Evolutionary conservation across 2,113 vertebrate genomes (phyloP).

Genomic region (Spea bombifrons): DNA sequence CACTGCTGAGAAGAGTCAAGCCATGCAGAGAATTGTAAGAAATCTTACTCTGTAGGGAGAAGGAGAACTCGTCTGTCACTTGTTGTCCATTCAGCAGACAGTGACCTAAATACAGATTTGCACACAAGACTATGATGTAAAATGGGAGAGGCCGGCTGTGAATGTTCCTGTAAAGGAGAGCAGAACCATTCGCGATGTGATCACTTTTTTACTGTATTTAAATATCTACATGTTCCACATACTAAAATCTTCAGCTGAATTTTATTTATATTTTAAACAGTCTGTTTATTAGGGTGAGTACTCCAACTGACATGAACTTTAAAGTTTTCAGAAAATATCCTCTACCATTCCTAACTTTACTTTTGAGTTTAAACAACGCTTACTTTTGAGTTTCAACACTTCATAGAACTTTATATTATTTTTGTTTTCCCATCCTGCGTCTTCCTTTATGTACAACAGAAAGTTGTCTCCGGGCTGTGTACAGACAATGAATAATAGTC

Average conservation of each 20-base stretch:
- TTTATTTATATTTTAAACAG: no score
- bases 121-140: slow-evolving; percentile 42
- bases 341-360: no score
- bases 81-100: not conserved
- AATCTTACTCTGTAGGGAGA: slow-evolving; percentile 44
- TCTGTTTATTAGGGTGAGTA: no score
- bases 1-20: slow-evolving; percentile 8
- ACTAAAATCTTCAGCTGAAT: no score
- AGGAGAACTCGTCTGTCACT: slow-evolving; percentile 48
- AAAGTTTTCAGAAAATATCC: no score
- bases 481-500: slow-evolving; percentile 25
- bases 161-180: not conserved
- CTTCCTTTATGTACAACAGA: slow-evolving; percentile 11
- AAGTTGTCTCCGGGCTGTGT: slow-evolving; percentile 12
- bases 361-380: not conserved
- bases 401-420: slow-evolving; percentile 21
- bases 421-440: not conserved
- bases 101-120: slow-evolving; percentile 24
- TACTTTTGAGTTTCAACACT: not conserved
- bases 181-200: no score
- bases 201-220: no score
- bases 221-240: no score
- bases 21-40: slow-evolving; percentile 38
- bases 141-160: slow-evolving; percentile 50
- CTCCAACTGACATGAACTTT: no score